Conservation (phyloP, 2,113 vertebrate species). For the Todiramphus chloris region DNA sequence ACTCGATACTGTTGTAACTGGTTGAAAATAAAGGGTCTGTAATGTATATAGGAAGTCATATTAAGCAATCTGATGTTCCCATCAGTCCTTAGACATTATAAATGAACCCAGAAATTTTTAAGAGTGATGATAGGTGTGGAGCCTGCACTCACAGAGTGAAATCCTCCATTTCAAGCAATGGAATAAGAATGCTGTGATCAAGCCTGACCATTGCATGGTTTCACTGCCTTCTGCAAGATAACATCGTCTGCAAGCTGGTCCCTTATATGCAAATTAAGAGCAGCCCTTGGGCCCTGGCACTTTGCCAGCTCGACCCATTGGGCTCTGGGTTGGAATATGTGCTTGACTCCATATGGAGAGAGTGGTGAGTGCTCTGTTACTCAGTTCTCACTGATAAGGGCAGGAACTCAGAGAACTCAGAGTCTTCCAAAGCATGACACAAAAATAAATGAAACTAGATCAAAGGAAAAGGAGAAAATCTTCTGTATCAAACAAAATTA, state of each 20-base stretch:
- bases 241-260: background rate
- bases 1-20: background rate
- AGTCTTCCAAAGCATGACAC: background rate
- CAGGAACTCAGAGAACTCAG: background rate
- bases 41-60: background rate
- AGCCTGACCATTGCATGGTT: background rate
- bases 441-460: background rate
- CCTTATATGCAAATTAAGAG: background rate
- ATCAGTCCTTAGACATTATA: background rate
- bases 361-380: background rate
- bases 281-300: background rate
- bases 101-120: background rate
- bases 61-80: background rate
- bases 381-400: rapidly evolving
- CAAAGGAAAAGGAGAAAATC: background rate
- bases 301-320: background rate
- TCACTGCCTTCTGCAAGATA: background rate
- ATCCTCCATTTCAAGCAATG: background rate
- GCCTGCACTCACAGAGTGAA: background rate
- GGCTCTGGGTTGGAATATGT: background rate
- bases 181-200: background rate
- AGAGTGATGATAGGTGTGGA: background rate
- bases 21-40: background rate
- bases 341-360: background rate
- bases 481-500: background rate